Percentiles rank a stretch among this genome's conserved stretches.
Evolutionary conservation across 2,113 vertebrate genomes (phyloP).

Genomic region (Platysternon megacephalum): DNA sequence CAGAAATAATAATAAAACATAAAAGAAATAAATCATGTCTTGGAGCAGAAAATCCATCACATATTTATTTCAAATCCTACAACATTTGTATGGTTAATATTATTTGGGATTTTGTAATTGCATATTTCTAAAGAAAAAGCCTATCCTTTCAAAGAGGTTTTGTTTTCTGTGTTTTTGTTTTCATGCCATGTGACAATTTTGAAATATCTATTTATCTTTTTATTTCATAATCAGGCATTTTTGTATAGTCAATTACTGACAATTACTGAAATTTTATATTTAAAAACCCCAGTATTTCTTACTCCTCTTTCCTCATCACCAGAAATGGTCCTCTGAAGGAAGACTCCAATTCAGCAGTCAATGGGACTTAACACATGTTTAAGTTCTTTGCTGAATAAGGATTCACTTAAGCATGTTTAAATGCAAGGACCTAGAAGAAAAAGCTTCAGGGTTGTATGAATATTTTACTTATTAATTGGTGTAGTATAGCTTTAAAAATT

Average conservation of each 20-base stretch:
- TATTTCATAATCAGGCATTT: neutral
- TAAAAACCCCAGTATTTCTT: neutral
- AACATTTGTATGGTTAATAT: neutral
- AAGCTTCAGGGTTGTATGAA: neutral
- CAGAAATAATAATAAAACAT: slow-evolving; percentile 75
- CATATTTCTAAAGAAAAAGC: neutral
- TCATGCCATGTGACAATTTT: neutral
- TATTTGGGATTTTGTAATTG: neutral
- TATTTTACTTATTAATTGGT: neutral
- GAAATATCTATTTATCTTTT: neutral
- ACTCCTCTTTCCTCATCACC: neutral
- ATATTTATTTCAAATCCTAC: neutral
- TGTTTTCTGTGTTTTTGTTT: neutral
- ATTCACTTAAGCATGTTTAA: neutral
- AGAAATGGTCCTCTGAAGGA: neutral
- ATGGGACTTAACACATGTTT: neutral
- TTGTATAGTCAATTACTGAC: fast-evolving
- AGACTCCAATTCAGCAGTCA: neutral
- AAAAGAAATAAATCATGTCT: slow-evolving; percentile 50
- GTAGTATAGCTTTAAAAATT: neutral
- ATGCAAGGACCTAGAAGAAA: neutral
- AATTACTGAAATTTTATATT: neutral
- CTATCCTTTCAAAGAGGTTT: neutral
- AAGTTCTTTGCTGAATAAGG: neutral
- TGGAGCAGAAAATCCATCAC: neutral